Evolutionary conservation across 2,797 vertebrate genomes (phyloP), one percentile per base, ranked within the genome.

Genomic region (Tokudaia muenninki): DNA sequence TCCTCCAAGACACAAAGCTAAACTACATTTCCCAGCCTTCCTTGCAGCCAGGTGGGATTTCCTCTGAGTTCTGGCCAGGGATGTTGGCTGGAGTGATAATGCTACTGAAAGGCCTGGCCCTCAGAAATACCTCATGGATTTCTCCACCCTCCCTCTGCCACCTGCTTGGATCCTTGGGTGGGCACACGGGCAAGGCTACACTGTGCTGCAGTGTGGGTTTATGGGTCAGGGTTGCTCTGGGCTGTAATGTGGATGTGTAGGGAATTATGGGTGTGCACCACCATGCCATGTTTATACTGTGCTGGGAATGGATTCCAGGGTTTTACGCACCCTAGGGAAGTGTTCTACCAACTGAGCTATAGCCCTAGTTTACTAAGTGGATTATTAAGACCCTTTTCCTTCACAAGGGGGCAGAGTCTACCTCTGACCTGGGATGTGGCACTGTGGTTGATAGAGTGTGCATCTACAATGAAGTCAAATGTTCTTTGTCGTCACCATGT

Each of bases 391-490:
- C 29, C 41, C 21, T 26, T 50, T 91, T 44, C 47, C 78, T 88
- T 83, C 72, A 17, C 44, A 11, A 90, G 19, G n/a, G 21, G 22
- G 13, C 34, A 84, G n/a, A 70, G 22, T 41, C 37, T 12, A n/a
- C 41, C 52, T 41, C 72, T 98, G 94, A 99, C 99, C 98, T 99
- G 98, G 72, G 99, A 98, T 24, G 98, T 98, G 55, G 97, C 0
- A 0, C 98, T 98, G 52, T 98, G 97, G 95, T 98, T 98, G 90
- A 99, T 29, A 90, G 95, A 70, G 99, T 97, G 98, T 55, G 98
- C 98, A 55, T 80, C 98, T 90, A 98, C 95, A 44, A 96, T 86
- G 70, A 98, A 98, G 97, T 99, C 98, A 92, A 99, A 99, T 31
- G 96, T 97, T 21, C 96, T 97, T 96, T 74, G 97, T 83, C 96